Evolutionary conservation across 1,140 invertebrate genomes (phyloP), one percentile per base, ranked within the genome.

Genomic region (Apocrypta bakeri): DNA sequence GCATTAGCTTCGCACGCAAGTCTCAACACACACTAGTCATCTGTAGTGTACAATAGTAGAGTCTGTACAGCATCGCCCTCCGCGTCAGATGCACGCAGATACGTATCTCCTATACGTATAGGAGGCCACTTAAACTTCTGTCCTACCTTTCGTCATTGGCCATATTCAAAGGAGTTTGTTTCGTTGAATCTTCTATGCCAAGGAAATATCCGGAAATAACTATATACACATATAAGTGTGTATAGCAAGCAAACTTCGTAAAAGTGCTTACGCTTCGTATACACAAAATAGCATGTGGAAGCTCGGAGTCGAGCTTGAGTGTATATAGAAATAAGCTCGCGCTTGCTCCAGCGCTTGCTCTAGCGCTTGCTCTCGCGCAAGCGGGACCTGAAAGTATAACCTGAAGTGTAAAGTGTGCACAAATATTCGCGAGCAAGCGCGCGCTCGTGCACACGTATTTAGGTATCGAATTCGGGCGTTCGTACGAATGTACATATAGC

Each of bases 381-480:
- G 48, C 2, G 48, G 21, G 48, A n/a, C 48, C 48, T 40, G 27
- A 72, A 72, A 73, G 69, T 40, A 17, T 56, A 17, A 80, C 33
- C 56, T 56, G 33, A 74, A 81, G 69, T 81, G 33, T 42, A 81
- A 81, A 74, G 72, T 74, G 25, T 74, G 61, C 72, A 74, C 71
- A 81, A 74, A 81, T 66, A 74, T 74, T 81, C 71, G 63, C 56
- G 63, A n/a, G n/a, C n/a, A n/a, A n/a, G n/a, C n/a, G n/a, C n/a
- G n/a, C n/a, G 61, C 11, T 11, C 61, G 69, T 31, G 27, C 27
- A 24, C 17, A 1, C 29, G 72, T 74, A 48, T 69, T 8, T 79
- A 27, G 48, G 48, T 56, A 56, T 56, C 0, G 48, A 56, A 56
- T 56, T 2, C 48, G 42, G 14, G 42, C 17, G 48, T 56, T 56